These are phyloP conservation scores for Autographa pulchrina DNA, from an alignment of 2,888 invertebrate species.

Conservation along the genomic window DNA sequence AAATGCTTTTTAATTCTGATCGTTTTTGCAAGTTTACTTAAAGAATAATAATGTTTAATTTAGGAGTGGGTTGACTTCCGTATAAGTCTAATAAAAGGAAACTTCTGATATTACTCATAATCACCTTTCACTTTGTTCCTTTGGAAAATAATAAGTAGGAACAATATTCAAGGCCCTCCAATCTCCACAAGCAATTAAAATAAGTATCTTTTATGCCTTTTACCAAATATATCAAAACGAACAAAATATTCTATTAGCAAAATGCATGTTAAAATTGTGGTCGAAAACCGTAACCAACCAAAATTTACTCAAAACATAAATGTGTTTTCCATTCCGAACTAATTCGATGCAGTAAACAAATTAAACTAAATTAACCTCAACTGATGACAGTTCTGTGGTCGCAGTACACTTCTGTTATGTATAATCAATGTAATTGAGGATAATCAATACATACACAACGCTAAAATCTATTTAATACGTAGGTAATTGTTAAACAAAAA, in stretches of 20 bases:
- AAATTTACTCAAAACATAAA: conserved; percentile 10
- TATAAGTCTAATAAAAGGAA: not conserved
- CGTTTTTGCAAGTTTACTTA: too few relatives aligned
- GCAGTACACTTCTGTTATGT: not conserved
- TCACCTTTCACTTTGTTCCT: not conserved
- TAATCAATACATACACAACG: too few relatives aligned
- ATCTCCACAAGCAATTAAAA: not conserved
- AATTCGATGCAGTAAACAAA: conserved; percentile 9
- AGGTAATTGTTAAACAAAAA: too few relatives aligned
- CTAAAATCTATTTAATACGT: too few relatives aligned
- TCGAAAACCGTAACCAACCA: conserved; percentile 11
- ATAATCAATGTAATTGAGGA: not conserved
- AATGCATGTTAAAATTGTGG: conserved; percentile 26
- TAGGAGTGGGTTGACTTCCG: not conserved
- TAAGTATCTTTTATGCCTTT: not conserved
- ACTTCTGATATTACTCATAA: not conserved
- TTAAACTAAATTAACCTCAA: conserved; percentile 10
- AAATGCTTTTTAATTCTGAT: too few relatives aligned
- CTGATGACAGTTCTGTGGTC: not conserved
- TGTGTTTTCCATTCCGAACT: conserved; percentile 7
- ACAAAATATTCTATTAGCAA: not conserved
- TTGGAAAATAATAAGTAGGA: conserved; percentile 1
- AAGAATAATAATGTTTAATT: too few relatives aligned
- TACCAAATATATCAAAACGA: not conserved
- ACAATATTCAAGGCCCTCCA: not conserved